Evolutionary conservation across 2,888 invertebrate genomes (phyloP).

Genomic region (Trachelus stipa): DNA sequence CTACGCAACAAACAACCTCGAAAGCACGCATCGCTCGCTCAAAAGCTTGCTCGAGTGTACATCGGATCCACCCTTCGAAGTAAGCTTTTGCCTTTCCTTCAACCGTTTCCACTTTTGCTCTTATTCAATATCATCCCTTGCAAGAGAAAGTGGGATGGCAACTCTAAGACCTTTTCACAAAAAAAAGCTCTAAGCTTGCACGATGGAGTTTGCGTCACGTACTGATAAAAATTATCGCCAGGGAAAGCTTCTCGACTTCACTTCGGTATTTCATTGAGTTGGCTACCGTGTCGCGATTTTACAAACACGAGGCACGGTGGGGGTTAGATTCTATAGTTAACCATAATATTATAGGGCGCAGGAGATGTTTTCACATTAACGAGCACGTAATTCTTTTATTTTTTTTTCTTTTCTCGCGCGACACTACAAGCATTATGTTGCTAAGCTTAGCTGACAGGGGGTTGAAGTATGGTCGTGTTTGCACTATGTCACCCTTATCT

Average conservation of each 20-base stretch:
- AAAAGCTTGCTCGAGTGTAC: constrained; percentile 3
- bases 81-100: background rate
- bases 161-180: background rate
- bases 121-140: background rate
- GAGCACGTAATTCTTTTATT: constrained; percentile 34
- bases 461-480: constrained; percentile 39
- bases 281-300: background rate
- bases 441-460: constrained; percentile 40
- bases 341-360: background rate
- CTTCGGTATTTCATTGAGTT: background rate
- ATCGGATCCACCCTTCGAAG: background rate
- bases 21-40: constrained; percentile 43
- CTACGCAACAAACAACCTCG: constrained; percentile 54
- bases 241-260: background rate
- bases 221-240: background rate
- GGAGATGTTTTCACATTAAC: constrained; percentile 19
- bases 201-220: background rate
- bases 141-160: background rate
- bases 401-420: constrained; percentile 35
- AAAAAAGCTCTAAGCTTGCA: background rate
- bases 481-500: constrained; percentile 47
- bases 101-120: background rate
- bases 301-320: background rate
- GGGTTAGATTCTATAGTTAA: background rate
- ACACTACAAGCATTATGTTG: constrained; percentile 29